Evolutionary conservation across 2,113 vertebrate species (phyloP).

Genomic region (Platanista minor): DNA sequence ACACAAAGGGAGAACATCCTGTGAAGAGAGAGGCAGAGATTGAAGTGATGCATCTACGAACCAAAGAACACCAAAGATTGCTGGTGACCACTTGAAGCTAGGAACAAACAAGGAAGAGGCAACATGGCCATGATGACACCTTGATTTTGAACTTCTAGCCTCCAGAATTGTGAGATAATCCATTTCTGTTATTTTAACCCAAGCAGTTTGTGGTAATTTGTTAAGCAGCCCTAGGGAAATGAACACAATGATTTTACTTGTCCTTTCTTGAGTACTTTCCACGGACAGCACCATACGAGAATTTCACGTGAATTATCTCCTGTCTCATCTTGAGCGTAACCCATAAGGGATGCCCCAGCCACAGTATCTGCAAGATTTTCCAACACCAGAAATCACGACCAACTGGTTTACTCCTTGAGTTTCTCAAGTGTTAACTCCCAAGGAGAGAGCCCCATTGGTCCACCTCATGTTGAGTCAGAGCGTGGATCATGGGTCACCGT

Average conservation of each 20-base stretch:
- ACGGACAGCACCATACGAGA: neutral
- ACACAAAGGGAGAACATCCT: neutral
- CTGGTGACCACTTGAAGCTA: neutral
- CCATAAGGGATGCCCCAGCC: neutral
- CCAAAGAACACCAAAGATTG: neutral
- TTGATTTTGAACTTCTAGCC: neutral
- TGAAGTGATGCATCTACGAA: neutral
- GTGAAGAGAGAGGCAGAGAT: neutral
- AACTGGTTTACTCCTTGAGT: neutral
- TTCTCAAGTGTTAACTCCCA: neutral
- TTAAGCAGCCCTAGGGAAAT: neutral
- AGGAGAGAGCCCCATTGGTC: neutral
- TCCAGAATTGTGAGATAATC: neutral
- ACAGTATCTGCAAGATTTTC: neutral
- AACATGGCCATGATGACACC: fast-evolving
- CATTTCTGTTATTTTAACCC: neutral
- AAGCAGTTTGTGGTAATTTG: neutral
- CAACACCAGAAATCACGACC: neutral
- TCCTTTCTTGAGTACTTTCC: neutral
- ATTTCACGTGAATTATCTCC: neutral
- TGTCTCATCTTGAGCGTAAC: neutral
- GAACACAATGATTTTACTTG: neutral
- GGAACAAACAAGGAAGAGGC: neutral
- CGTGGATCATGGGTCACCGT: fast-evolving
- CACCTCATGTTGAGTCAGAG: neutral